phyloP scores from a whole-genome alignment of 1,140 invertebrate genomes.

The Steinernema khuongi region DNA sequence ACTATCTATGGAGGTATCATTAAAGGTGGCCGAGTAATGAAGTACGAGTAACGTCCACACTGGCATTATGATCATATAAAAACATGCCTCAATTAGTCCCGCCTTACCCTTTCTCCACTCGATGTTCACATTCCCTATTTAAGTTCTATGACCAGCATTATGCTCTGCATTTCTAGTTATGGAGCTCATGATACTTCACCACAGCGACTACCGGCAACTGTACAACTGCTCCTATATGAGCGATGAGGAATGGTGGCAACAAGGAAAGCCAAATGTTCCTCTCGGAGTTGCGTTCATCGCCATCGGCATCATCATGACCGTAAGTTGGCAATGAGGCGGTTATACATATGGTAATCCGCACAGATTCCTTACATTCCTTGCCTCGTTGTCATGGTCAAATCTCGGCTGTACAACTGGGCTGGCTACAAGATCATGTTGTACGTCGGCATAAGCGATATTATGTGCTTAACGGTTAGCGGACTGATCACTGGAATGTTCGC shows the following conservation, averaged over 20 bases:
- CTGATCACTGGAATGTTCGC: neutral
- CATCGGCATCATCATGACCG: neutral
- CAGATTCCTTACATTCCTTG: neutral
- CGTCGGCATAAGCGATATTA: neutral
- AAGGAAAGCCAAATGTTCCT: neutral
- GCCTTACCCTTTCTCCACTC: too few relatives aligned
- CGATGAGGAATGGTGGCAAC: neutral
- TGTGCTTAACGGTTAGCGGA: neutral
- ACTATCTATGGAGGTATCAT: too few relatives aligned
- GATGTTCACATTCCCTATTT: too few relatives aligned
- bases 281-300: neutral
- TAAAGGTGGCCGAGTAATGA: too few relatives aligned
- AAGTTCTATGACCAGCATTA: too few relatives aligned
- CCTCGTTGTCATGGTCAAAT: neutral
- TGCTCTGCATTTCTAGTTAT: too few relatives aligned
- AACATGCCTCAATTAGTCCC: too few relatives aligned
- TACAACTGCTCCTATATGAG: neutral
- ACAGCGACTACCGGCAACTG: neutral
- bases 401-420: neutral
- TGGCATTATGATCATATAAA: too few relatives aligned
- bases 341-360: neutral
- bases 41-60: too few relatives aligned
- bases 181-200: neutral
- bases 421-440: slow-evolving; percentile 6
- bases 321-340: neutral